These are phyloP conservation scores for Colletes gigas DNA, from an alignment of 1,140 invertebrate genomes.

Conservation along the genomic window DNA sequence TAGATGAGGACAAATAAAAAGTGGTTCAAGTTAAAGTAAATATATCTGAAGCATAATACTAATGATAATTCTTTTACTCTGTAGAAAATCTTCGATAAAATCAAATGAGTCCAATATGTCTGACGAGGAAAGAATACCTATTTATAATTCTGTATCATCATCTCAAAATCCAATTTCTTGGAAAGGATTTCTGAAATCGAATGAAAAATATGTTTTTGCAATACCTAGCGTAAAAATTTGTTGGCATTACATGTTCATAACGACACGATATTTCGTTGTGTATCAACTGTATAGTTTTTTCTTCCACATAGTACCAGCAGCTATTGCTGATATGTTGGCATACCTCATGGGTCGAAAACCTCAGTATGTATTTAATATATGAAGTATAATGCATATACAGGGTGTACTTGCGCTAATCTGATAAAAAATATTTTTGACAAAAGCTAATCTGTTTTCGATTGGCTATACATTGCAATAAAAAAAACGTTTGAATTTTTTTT, in stretches of 20 bases:
- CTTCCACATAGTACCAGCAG: conserved; percentile 77
- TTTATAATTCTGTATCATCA: conserved; percentile 84
- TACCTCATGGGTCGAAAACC: conserved; percentile 74
- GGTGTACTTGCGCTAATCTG: no score
- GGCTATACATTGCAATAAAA: no score
- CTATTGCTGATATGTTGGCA: conserved; percentile 71
- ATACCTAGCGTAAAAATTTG: conserved; percentile 76
- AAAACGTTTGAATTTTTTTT: no score
- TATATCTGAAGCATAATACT: not conserved
- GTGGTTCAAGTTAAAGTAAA: not conserved
- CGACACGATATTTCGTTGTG: conserved; percentile 78
- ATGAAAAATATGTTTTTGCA: conserved; percentile 73
- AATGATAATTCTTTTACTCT: conserved; percentile 2
- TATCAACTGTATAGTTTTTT: conserved; percentile 79
- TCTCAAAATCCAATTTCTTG: conserved; percentile 83
- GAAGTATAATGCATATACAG: not conserved
- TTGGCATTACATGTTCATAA: conserved; percentile 82
- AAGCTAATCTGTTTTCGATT: no score
- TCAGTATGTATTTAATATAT: conserved; percentile 66
- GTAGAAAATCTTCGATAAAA: conserved; percentile 26
- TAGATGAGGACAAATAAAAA: not conserved
- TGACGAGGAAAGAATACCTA: conserved; percentile 52
- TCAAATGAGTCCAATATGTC: not conserved
- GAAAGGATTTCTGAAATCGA: conserved; percentile 81
- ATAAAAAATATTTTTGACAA: no score